Conservation (phyloP, 1,140 invertebrate genomes). For the Drosophila grimshawi region DNA sequence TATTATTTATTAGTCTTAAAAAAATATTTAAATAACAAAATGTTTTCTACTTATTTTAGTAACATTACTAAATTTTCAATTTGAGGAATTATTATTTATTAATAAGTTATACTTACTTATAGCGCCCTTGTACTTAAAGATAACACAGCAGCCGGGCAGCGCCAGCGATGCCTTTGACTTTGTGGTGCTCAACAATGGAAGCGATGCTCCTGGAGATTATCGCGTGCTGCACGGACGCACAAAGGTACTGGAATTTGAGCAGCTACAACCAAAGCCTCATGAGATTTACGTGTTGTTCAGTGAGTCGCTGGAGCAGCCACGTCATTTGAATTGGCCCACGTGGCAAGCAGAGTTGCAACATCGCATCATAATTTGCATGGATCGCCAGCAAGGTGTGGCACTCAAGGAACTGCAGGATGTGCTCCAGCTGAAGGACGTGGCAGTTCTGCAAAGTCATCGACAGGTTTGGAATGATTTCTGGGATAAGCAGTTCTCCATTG, state of each 20-base stretch:
- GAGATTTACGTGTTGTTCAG: conserved; percentile 72
- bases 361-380: conserved; percentile 85
- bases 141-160: conserved; percentile 42
- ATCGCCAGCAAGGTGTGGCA: conserved; percentile 85
- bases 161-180: conserved; percentile 62
- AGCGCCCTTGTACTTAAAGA: conserved; percentile 52
- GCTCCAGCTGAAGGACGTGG: conserved; percentile 14
- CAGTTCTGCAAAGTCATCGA: conserved; percentile 50
- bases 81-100: neutral
- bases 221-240: conserved; percentile 53
- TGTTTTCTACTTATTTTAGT: too few species aligned
- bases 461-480: conserved; percentile 68
- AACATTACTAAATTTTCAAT: too few species aligned
- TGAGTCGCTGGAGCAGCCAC: conserved; percentile 48
- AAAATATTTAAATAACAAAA: too few species aligned
- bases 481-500: conserved; percentile 76
- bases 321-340: conserved; percentile 80
- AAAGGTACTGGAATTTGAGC: conserved; percentile 66
- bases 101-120: neutral
- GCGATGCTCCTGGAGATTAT: conserved; percentile 38
- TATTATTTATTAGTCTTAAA: too few species aligned
- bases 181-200: conserved; percentile 41
- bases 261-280: conserved; percentile 84
- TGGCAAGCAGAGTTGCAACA: conserved; percentile 84
- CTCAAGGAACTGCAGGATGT: conserved; percentile 85